phyloP scores from a whole-genome alignment of 1,140 invertebrate genomes.

The Bombus confusus region DNA sequence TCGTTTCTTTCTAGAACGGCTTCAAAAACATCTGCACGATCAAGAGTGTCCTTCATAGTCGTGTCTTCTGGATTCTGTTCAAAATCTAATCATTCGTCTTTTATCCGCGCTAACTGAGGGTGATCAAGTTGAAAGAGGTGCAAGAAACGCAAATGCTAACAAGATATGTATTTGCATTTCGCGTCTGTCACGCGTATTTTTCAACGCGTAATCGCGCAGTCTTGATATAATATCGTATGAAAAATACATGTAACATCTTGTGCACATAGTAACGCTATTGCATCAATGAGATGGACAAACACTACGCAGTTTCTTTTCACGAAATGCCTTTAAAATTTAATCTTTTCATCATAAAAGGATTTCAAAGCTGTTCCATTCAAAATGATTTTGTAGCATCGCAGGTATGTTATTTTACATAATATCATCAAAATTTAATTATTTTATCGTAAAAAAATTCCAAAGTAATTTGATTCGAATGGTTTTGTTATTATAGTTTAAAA shows the following conservation, averaged over 20 bases:
- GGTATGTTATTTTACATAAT: neutral
- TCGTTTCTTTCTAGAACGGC: neutral
- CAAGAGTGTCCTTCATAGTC: neutral
- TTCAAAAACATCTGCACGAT: neutral
- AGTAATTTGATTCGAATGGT: neutral
- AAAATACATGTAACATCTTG: neutral
- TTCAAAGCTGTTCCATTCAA: neutral
- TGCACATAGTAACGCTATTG: neutral
- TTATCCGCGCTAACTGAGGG: no score
- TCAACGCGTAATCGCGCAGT: slow-evolving; percentile 1
- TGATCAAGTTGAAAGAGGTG: neutral
- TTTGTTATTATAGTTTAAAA: neutral
- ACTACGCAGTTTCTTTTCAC: neutral
- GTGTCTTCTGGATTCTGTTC: slow-evolving; percentile 23
- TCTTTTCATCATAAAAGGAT: neutral
- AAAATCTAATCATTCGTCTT: neutral
- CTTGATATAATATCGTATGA: slow-evolving; percentile 15
- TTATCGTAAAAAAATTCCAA: neutral
- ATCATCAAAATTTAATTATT: neutral
- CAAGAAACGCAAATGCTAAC: neutral
- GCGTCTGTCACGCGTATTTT: neutral
- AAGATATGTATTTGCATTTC: neutral
- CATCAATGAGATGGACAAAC: slow-evolving; percentile 5
- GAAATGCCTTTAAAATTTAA: neutral
- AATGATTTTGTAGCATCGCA: neutral